phyloP scores from a whole-genome alignment of 2,888 invertebrate species.

The Acanthoscelides obtectus region DNA sequence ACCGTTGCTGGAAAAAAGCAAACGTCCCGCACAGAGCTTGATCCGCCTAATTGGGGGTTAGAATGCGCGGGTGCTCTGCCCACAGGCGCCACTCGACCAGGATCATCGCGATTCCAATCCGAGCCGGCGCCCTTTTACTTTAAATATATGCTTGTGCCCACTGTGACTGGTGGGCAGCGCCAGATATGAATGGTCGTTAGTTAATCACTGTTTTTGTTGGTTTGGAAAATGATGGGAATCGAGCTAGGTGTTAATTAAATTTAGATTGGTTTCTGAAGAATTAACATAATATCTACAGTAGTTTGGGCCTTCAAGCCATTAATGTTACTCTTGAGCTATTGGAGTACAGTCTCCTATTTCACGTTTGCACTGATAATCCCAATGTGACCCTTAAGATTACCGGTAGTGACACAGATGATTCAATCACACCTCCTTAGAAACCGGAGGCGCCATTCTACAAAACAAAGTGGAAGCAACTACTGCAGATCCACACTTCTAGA shows the following conservation, averaged over 20 bases:
- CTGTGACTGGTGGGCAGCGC: not conserved
- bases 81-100: conserved; percentile 32
- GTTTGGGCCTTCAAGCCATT: not conserved
- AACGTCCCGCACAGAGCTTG: conserved; percentile 5
- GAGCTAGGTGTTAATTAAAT: not conserved
- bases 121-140: not conserved
- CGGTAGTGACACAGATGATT: too few relatives aligned
- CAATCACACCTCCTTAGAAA: too few relatives aligned
- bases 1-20: not conserved
- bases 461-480: too few relatives aligned
- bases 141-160: not conserved
- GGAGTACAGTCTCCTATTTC: too few relatives aligned
- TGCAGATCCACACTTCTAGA: too few relatives aligned
- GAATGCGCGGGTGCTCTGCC: conserved; percentile 34
- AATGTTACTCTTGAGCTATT: too few relatives aligned
- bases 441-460: too few relatives aligned
- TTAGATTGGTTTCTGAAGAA: not conserved
- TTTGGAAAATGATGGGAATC: not conserved
- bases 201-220: not conserved
- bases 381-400: too few relatives aligned
- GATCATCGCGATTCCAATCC: conserved; percentile 15
- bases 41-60: conserved; percentile 34
- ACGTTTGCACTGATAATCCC: too few relatives aligned
- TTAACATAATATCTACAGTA: not conserved
- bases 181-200: not conserved